These are phyloP conservation scores for Nixonia krombeini DNA, from an alignment of 1,140 invertebrate species.

Conservation along the genomic window DNA sequence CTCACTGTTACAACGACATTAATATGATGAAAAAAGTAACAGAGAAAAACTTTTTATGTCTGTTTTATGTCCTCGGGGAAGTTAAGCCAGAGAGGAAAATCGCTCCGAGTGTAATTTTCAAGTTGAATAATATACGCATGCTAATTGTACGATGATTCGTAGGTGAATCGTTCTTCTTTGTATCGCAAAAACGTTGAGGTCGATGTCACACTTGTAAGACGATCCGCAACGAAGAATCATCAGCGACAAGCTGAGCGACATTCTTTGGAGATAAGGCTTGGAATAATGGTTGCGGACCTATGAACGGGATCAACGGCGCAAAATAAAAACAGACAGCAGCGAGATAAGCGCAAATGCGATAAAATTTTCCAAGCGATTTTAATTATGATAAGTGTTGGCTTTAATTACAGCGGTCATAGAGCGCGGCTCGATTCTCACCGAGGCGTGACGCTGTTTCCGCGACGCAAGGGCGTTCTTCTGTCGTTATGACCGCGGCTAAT, in stretches of 20 bases:
- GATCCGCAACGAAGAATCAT: too few relatives aligned
- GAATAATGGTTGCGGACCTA: not conserved
- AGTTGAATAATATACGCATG: too few relatives aligned
- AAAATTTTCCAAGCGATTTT: slow-evolving; percentile 32
- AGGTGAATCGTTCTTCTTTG: not conserved
- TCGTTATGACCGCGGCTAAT: slow-evolving; percentile 31
- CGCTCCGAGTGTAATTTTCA: too few relatives aligned
- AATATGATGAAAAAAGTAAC: not conserved
- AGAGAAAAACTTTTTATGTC: too few relatives aligned
- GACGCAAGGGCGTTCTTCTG: too few relatives aligned
- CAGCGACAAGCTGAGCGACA: too few relatives aligned
- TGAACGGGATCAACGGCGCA: not conserved
- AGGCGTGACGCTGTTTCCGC: slow-evolving; percentile 31
- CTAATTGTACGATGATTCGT: too few relatives aligned
- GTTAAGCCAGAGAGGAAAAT: too few relatives aligned
- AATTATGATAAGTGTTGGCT: slow-evolving; percentile 58
- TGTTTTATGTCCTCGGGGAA: too few relatives aligned
- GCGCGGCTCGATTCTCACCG: too few relatives aligned
- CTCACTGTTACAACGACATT: not conserved
- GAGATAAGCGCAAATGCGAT: not conserved
- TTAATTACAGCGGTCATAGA: slow-evolving; percentile 51
- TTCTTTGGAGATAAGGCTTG: not conserved
- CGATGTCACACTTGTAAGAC: too few relatives aligned
- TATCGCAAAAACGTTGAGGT: too few relatives aligned
- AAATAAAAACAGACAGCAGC: not conserved